Conservation (phyloP, 2,113 vertebrate genomes). For the Dryoscopus gambensis region DNA sequence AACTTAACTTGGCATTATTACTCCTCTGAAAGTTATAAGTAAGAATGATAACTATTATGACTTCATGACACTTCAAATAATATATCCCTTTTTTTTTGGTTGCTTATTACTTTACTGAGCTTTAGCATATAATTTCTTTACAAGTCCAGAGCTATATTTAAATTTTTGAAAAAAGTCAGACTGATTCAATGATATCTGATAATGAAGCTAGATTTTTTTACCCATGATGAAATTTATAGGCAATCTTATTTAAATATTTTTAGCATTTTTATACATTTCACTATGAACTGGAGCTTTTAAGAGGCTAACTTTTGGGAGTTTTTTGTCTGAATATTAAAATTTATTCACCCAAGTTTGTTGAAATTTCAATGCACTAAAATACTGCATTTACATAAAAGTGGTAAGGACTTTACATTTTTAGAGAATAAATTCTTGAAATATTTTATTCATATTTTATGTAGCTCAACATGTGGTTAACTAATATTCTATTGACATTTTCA, state of each 20-base stretch:
- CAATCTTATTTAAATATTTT: neutral
- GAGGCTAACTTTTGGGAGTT: neutral
- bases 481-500: neutral
- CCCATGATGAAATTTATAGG: neutral
- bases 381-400: neutral
- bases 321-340: neutral
- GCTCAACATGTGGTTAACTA: neutral
- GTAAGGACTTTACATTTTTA: neutral
- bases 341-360: neutral
- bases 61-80: neutral
- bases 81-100: neutral
- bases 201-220: neutral
- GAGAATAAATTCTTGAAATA: neutral
- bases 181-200: neutral
- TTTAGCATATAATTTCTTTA: neutral
- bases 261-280: neutral
- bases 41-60: neutral
- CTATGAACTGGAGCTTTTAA: neutral
- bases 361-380: neutral
- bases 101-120: neutral
- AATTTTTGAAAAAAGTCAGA: neutral
- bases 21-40: neutral
- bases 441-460: neutral
- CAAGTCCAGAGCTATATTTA: neutral
- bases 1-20: neutral